Evolutionary conservation across 2,113 vertebrate genomes (phyloP).

Genomic region (Chunga burmeisteri): DNA sequence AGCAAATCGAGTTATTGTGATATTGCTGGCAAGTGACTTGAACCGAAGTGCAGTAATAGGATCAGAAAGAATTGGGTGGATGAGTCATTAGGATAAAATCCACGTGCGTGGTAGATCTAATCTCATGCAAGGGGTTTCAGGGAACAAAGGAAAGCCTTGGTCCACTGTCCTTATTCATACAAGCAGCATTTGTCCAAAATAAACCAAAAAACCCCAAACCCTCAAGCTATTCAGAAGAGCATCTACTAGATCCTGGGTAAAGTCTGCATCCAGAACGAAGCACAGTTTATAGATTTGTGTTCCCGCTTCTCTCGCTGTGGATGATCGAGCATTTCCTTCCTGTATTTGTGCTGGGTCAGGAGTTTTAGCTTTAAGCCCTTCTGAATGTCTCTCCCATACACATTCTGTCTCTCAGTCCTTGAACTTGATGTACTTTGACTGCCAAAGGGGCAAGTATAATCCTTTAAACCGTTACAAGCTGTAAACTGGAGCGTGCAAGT

Average conservation of each 20-base stretch:
- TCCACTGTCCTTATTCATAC: neutral
- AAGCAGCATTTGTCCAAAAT: neutral
- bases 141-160: neutral
- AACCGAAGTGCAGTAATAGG: slow-evolving; percentile 16
- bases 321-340: neutral
- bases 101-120: neutral
- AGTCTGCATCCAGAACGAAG: neutral
- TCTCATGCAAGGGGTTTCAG: neutral
- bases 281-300: rapidly evolving
- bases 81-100: slow-evolving; percentile 39
- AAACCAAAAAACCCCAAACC: neutral
- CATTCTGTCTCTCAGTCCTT: neutral
- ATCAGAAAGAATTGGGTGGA: slow-evolving; percentile 38
- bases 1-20: neutral
- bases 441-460: neutral
- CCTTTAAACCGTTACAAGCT: neutral
- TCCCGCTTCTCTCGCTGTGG: neutral
- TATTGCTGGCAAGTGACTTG: neutral
- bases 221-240: neutral
- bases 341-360: neutral
- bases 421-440: neutral
- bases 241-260: neutral
- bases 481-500: neutral
- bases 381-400: rapidly evolving
- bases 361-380: neutral